These are phyloP conservation scores for Acanthococcus lagerstroemiae DNA, from an alignment of 2,888 invertebrate species.

Conservation along the genomic window DNA sequence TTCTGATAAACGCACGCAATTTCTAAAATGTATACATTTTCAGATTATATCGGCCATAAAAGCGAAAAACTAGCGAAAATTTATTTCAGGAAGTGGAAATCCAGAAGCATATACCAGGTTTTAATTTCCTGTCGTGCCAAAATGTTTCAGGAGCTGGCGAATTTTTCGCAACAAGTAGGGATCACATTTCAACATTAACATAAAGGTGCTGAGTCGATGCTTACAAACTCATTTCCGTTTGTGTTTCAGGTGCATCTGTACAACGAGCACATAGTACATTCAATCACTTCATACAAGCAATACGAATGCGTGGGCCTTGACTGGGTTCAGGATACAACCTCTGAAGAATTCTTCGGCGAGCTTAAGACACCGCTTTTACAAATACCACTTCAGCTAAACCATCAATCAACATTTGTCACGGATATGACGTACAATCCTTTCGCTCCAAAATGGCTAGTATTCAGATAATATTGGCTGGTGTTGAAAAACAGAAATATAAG, in stretches of 20 bases:
- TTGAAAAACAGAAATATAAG: too few species aligned
- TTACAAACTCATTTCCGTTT: too few species aligned
- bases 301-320: not conserved
- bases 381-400: constrained; percentile 23
- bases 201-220: too few species aligned
- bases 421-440: too few species aligned
- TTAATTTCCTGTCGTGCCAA: constrained; percentile 70
- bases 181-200: too few species aligned
- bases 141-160: constrained; percentile 70
- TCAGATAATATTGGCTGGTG: too few species aligned
- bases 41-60: too few species aligned
- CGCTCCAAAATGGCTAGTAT: too few species aligned
- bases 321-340: constrained; percentile 3
- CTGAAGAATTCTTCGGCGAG: constrained; percentile 6
- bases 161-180: constrained; percentile 74
- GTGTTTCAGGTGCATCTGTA: constrained; percentile 31
- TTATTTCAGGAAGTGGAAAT: constrained; percentile 71
- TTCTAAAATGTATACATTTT: too few species aligned
- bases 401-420: constrained; percentile 3
- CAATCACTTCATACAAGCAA: not conserved
- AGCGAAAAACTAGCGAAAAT: too few species aligned
- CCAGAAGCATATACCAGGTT: constrained; percentile 70
- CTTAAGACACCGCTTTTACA: not conserved
- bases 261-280: constrained; percentile 20
- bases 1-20: too few species aligned